These are phyloP conservation scores for Pardalotus punctatus DNA, from an alignment of 2,113 vertebrate genomes.

Conservation along the genomic window DNA sequence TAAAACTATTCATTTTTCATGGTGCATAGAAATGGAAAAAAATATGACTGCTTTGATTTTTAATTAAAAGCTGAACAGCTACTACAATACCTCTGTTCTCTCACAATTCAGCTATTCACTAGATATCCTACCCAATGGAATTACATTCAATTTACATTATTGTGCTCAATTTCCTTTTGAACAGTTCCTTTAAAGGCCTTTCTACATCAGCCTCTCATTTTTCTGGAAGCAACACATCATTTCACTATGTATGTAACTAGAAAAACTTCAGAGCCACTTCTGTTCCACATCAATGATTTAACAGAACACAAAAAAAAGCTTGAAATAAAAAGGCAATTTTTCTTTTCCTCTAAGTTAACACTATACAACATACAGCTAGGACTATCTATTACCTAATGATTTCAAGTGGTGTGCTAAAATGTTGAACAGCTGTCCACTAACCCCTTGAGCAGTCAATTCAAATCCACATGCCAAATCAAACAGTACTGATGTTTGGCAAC, in stretches of 20 bases:
- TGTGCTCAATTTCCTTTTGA: neutral
- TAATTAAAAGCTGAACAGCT: neutral
- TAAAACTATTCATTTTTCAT: neutral
- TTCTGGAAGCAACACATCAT: neutral
- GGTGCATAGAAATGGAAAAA: neutral
- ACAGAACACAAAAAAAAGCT: neutral
- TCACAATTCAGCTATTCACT: neutral
- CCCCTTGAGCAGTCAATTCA: neutral
- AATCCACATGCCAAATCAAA: neutral
- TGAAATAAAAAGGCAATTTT: neutral
- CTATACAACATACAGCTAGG: neutral
- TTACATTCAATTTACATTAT: neutral
- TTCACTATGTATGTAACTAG: neutral
- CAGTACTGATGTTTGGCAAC: neutral
- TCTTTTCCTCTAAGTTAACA: neutral
- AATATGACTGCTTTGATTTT: neutral
- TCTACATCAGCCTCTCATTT: neutral
- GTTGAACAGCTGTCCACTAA: neutral
- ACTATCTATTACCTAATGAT: neutral
- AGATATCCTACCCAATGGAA: neutral
- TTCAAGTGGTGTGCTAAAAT: neutral
- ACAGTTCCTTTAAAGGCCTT: neutral
- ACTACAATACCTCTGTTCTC: neutral
- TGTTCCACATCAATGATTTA: neutral
- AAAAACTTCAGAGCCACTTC: neutral